A percentile compares a stretch with the other conserved stretches of the same genome.
phyloP scores from a whole-genome alignment of 2,888 invertebrate genomes.

The Mythimna impura region DNA sequence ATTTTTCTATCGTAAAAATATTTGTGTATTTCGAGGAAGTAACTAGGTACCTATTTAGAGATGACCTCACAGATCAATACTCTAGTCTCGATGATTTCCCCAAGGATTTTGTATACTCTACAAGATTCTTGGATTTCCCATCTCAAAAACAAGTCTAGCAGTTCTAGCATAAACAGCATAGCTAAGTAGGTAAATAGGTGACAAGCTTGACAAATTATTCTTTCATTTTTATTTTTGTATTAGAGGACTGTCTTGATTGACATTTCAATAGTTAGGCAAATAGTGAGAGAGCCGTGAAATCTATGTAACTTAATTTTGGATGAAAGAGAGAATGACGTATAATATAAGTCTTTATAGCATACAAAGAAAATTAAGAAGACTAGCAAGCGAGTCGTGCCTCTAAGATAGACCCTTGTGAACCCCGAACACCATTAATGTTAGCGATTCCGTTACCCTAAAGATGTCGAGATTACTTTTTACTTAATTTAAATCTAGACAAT shows the following conservation, averaged over 20 bases:
- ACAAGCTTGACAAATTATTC: background rate
- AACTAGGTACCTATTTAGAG: too few species aligned
- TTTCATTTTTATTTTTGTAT: background rate
- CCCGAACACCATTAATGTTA: background rate
- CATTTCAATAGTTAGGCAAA: background rate
- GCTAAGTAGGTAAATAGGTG: background rate
- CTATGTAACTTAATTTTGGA: background rate
- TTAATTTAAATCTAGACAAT: too few species aligned
- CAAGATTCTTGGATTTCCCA: too few species aligned
- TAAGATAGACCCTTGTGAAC: slow-evolving; percentile 3
- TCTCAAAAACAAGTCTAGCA: too few species aligned
- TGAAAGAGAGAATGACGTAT: background rate
- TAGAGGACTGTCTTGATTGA: background rate
- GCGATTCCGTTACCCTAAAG: background rate
- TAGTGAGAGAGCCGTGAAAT: background rate
- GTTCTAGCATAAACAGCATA: background rate
- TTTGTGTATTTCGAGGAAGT: too few species aligned
- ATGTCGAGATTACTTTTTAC: background rate
- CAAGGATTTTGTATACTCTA: too few species aligned
- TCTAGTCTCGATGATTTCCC: too few species aligned
- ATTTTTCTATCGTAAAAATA: too few species aligned
- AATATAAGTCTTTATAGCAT: background rate
- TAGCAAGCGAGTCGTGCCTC: too few species aligned
- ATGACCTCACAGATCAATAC: too few species aligned
- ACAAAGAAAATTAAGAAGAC: too few species aligned